These are phyloP conservation scores for Nebria ingens DNA, from an alignment of 1,140 invertebrate genomes.

Conservation along the genomic window DNA sequence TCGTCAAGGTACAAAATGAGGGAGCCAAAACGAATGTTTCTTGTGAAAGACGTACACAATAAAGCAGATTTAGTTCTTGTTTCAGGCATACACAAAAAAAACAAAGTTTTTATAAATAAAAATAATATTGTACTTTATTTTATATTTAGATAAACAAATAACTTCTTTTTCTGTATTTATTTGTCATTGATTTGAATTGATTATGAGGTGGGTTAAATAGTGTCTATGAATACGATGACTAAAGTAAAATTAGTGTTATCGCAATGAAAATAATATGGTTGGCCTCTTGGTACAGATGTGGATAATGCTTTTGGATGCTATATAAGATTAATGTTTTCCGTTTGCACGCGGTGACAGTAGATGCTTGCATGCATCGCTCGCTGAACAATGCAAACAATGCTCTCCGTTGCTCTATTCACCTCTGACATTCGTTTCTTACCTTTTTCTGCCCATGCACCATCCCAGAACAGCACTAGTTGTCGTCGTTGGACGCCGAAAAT, in stretches of 20 bases:
- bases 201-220: background rate
- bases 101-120: too few relatives aligned
- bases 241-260: background rate
- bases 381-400: background rate
- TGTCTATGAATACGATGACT: too few relatives aligned
- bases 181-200: background rate
- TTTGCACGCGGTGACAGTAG: background rate
- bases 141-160: too few relatives aligned
- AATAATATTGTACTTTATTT: too few relatives aligned
- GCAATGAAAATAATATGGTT: background rate
- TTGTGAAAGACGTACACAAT: too few relatives aligned
- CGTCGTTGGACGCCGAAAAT: background rate
- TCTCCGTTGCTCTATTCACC: background rate
- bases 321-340: background rate
- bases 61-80: too few relatives aligned
- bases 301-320: background rate
- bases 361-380: background rate
- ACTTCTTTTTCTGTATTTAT: background rate
- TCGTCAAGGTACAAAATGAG: too few relatives aligned
- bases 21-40: too few relatives aligned
- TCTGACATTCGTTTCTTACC: background rate
- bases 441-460: background rate
- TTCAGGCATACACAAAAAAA: too few relatives aligned
- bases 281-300: background rate
- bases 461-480: background rate